These are phyloP conservation scores for Gasteruption jaculator DNA, from an alignment of 2,888 invertebrate genomes.

Conservation along the genomic window DNA sequence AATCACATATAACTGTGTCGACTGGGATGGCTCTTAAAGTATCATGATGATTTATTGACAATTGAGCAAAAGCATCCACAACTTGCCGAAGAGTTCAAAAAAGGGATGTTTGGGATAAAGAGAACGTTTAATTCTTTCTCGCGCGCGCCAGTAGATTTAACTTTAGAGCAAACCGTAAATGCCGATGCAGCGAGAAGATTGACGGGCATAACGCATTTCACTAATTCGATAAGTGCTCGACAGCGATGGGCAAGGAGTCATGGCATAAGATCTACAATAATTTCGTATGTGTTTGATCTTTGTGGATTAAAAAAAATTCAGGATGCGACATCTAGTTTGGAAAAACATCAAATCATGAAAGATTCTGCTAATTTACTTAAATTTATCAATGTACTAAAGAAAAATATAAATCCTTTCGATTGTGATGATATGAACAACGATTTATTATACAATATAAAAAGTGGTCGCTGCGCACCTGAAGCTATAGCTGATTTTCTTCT, in stretches of 20 bases:
- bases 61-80: constrained; percentile 16
- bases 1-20: no score
- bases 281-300: constrained; percentile 20
- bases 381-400: constrained; percentile 6
- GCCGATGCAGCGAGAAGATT: constrained; percentile 26
- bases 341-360: constrained; percentile 14
- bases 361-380: constrained; percentile 1
- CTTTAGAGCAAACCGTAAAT: constrained; percentile 27
- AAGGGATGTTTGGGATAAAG: constrained; percentile 7
- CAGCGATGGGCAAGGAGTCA: constrained; percentile 26
- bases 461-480: no score
- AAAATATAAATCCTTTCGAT: constrained; percentile 13
- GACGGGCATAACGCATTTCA: constrained; percentile 21
- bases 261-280: constrained; percentile 20
- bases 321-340: constrained; percentile 15
- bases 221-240: constrained; percentile 28
- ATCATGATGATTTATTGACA: no score
- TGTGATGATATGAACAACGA: no score
- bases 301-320: constrained; percentile 15
- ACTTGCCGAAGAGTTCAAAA: not conserved
- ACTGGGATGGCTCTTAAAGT: no score
- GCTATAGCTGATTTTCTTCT: constrained; percentile 22
- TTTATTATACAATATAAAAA: no score
- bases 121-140: constrained; percentile 2
- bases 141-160: constrained; percentile 22